Evolutionary conservation across 1,140 invertebrate genomes (phyloP).

Genomic region (Drosophila athabasca): DNA sequence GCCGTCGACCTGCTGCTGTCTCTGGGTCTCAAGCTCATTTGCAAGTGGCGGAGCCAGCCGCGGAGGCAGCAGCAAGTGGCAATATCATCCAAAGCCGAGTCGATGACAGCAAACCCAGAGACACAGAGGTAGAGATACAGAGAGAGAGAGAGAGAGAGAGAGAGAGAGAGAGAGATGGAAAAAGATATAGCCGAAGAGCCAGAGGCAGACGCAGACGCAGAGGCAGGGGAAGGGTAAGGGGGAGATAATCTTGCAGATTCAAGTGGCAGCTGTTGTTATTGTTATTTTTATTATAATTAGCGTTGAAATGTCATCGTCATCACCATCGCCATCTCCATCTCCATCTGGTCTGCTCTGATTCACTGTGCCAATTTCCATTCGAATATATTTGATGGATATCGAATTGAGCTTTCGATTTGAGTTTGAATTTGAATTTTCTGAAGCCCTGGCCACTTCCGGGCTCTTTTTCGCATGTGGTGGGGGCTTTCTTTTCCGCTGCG

Average conservation of each 20-base stretch:
- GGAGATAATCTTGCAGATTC: conserved; percentile 65
- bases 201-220: background rate
- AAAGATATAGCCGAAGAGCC: conserved; percentile 1
- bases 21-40: conserved; percentile 26
- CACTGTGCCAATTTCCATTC: conserved; percentile 45
- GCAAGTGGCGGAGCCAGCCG: conserved; percentile 4
- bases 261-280: conserved; percentile 75
- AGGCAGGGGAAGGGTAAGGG: too few relatives aligned
- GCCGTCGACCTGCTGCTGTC: background rate
- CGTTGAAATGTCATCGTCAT: conserved; percentile 73
- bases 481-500: conserved; percentile 41
- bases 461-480: conserved; percentile 15
- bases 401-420: conserved; percentile 32
- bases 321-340: background rate
- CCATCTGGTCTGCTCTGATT: conserved; percentile 19
- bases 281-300: conserved; percentile 80
- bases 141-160: background rate
- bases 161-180: conserved; percentile 1
- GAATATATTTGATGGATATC: background rate
- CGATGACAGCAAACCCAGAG: conserved; percentile 32
- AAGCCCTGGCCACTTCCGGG: conserved; percentile 40
- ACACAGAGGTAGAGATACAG: background rate
- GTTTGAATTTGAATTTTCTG: conserved; percentile 8
- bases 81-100: conserved; percentile 59
- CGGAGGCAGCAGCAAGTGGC: conserved; percentile 65